phyloP scores from a whole-genome alignment of 1,140 invertebrate species.

The Pemphigus obesinymphae region DNA sequence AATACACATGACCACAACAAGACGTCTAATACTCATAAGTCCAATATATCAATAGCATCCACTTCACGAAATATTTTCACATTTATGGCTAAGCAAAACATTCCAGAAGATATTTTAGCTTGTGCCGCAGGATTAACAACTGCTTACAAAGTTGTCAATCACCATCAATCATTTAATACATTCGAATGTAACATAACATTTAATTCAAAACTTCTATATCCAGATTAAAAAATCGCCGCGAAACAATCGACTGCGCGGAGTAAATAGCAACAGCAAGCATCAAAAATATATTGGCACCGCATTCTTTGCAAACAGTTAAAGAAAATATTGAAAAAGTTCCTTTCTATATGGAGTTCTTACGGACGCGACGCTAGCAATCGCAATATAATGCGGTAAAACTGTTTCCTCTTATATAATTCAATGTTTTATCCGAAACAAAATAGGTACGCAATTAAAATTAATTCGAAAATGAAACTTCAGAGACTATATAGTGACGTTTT shows the following conservation, averaged over 20 bases:
- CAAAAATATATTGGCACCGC: slow-evolving; percentile 44
- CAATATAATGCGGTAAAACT: slow-evolving; percentile 46
- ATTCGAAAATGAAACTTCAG: slow-evolving; percentile 42
- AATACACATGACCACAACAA: slow-evolving; percentile 29
- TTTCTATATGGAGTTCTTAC: slow-evolving; percentile 44
- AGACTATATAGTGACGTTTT: slow-evolving; percentile 19
- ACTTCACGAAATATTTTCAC: not conserved
- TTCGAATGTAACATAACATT: slow-evolving; percentile 44
- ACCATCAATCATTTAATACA: slow-evolving; percentile 44
- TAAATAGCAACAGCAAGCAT: slow-evolving; percentile 46
- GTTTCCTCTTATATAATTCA: slow-evolving; percentile 46
- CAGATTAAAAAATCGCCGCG: slow-evolving; percentile 2
- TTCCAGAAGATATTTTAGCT: slow-evolving; percentile 9
- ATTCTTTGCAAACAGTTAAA: slow-evolving; percentile 41
- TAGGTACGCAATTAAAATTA: slow-evolving; percentile 46
- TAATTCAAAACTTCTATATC: slow-evolving; percentile 37
- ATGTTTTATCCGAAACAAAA: too few relatives aligned
- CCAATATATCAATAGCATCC: not conserved
- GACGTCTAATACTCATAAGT: too few relatives aligned
- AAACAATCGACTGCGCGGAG: slow-evolving; percentile 36
- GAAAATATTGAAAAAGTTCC: slow-evolving; percentile 43
- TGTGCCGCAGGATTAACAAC: slow-evolving; percentile 44
- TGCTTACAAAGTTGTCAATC: slow-evolving; percentile 45
- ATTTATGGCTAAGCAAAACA: not conserved
- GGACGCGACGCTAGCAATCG: too few relatives aligned